Evolutionary conservation across 2,888 invertebrate species (phyloP), one percentile per base, ranked within the genome.

Genomic region (Cecidostiba fungosa): DNA sequence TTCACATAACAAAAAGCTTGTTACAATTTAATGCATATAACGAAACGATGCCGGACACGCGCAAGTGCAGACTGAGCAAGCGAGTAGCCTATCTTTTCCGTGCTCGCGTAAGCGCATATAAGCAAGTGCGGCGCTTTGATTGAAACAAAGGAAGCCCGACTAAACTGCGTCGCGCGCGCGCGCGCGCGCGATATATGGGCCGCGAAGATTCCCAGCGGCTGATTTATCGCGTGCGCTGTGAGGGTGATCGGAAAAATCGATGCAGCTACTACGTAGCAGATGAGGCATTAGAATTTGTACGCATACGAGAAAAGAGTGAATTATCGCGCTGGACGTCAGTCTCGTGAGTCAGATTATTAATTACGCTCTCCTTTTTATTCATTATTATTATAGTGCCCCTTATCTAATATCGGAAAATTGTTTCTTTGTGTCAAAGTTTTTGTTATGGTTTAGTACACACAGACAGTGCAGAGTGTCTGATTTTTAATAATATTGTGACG

Each of bases 301-400:
- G 59, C n/a, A n/a, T 6, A 12, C 26, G 77, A 50, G 78, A 70
- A 77, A 72, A 29, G 78, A 50, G 69, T n/a, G 10, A 77, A 62
- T 85, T 79, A 85, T 86, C 86, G 39, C 36, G 39, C 16, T 43
- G 19, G 43, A 70, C 77, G 81, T 78, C 82, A 81, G 69, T 84
- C 73, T 80, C 59, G 62, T 84, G 82, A 82, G 54, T 87, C 85
- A 86, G 84, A 85, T 87, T 85, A 87, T 85, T 87, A 87, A 87
- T 87, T 85, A 85, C 59, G 83, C 66, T 78, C 59, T 83, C 85
- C 62, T 84, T 81, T 86, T 54, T 59, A 3, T n/a, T 1, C 14
- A 26, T 14, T 19, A 14, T 6, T 36, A 5, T 6, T n/a, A 10
- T 59, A 16, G 6, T 23, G 54, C 54, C 66, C 19, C 80, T 86